These are phyloP conservation scores for Trialeurodes vaporariorum DNA, from an alignment of 1,140 invertebrate species.

Conservation along the genomic window DNA sequence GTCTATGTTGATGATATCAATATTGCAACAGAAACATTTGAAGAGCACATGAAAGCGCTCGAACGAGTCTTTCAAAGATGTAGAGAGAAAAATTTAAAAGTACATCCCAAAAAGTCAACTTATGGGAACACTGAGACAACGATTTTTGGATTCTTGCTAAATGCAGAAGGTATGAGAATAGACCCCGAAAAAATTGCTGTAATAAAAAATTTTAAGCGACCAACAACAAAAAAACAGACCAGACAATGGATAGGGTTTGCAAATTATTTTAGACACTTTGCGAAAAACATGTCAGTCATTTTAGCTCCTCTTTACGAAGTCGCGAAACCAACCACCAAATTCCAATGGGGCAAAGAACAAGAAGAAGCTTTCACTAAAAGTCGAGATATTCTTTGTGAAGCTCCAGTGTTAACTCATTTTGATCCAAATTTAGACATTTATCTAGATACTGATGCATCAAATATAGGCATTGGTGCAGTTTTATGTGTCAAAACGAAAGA, in stretches of 20 bases:
- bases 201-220: too few species aligned
- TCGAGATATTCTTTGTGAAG: conserved; percentile 6
- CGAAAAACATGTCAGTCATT: too few species aligned
- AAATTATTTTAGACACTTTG: too few species aligned
- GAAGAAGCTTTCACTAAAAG: conserved; percentile 3
- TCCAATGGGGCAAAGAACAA: conserved; percentile 10
- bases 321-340: too few species aligned
- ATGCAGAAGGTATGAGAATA: too few species aligned
- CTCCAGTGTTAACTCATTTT: conserved; percentile 17
- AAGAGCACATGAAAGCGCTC: neutral
- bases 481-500: conserved; percentile 32
- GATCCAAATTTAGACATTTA: conserved; percentile 24
- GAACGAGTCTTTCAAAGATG: neutral
- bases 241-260: too few species aligned
- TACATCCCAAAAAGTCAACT: conserved; percentile 1
- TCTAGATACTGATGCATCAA: conserved; percentile 29
- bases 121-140: too few species aligned
- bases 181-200: too few species aligned
- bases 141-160: too few species aligned
- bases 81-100: neutral
- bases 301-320: too few species aligned
- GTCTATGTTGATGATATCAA: neutral
- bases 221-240: too few species aligned
- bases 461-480: conserved; percentile 29
- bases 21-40: neutral